A percentile compares a stretch with the other conserved stretches of the same genome.
phyloP scores from a whole-genome alignment of 2,797 vertebrate species.

The Paramormyrops hopkinsi region DNA sequence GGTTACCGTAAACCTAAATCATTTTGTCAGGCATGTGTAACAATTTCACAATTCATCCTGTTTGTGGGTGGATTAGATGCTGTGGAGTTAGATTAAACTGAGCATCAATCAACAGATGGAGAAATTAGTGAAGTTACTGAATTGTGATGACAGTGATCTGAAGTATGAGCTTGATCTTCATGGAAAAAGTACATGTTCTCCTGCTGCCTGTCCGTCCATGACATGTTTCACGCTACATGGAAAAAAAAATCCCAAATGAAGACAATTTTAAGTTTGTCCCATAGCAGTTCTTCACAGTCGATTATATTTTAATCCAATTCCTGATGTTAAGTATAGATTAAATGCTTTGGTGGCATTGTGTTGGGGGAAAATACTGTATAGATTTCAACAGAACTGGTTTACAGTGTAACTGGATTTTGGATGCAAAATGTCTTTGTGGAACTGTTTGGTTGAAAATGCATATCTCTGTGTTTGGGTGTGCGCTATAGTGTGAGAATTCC shows the following conservation, averaged over 20 bases:
- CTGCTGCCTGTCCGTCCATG: background rate
- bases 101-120: background rate
- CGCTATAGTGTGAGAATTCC: background rate
- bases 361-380: background rate
- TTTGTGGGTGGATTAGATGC: background rate
- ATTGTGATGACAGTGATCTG: background rate
- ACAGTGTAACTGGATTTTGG: background rate
- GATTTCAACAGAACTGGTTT: background rate
- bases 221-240: background rate
- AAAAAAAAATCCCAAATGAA: background rate
- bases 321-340: background rate
- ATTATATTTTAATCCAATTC: background rate
- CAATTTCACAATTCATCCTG: background rate
- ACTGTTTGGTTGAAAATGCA: background rate
- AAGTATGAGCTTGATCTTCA: background rate
- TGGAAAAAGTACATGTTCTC: background rate
- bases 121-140: background rate
- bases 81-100: background rate
- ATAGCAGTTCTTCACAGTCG: background rate
- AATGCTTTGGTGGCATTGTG: background rate
- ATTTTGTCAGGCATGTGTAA: conserved; percentile 2
- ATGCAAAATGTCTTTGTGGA: background rate
- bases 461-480: background rate
- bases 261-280: background rate
- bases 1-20: background rate